phyloP scores from a whole-genome alignment of 2,888 invertebrate genomes.

The Azorinus chamasolen region DNA sequence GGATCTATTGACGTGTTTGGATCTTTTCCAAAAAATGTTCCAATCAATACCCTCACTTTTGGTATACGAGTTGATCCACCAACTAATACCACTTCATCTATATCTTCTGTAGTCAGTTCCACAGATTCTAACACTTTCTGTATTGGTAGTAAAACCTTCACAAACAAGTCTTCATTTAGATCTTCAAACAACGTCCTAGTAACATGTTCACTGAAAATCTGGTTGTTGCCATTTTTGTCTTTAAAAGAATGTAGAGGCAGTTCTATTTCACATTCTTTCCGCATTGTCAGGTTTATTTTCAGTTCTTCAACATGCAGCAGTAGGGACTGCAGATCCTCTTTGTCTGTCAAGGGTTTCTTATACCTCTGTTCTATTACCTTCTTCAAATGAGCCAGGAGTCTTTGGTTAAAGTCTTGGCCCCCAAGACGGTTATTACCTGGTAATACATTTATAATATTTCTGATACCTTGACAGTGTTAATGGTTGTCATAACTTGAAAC shows the following conservation, averaged over 20 bases:
- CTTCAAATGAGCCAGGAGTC: constrained; percentile 84
- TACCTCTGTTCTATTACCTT: constrained; percentile 79
- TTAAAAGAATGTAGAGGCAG: constrained; percentile 83
- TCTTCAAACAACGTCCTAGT: constrained; percentile 86
- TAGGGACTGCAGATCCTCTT: constrained; percentile 86
- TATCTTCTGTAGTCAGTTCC: constrained; percentile 81
- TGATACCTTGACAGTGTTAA: too few relatives aligned
- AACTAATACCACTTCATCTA: constrained; percentile 88
- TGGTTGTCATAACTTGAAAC: too few relatives aligned
- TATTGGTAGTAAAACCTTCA: constrained; percentile 86
- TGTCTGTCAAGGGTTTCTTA: constrained; percentile 81
- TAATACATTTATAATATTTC: too few relatives aligned
- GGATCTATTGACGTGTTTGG: constrained; percentile 86
- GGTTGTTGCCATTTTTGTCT: constrained; percentile 35
- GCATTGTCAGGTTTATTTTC: constrained; percentile 85
- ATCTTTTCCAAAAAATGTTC: constrained; percentile 85
- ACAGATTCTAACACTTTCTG: constrained; percentile 85
- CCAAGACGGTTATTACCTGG: constrained; percentile 87
- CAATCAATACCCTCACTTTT: constrained; percentile 86
- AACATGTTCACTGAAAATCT: constrained; percentile 78
- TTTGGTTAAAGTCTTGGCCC: constrained; percentile 88
- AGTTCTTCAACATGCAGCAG: constrained; percentile 86
- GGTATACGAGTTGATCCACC: constrained; percentile 88
- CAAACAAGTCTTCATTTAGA: constrained; percentile 86
- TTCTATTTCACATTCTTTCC: constrained; percentile 73